phyloP scores from a whole-genome alignment of 2,888 invertebrate species.

The Noctua fimbriata region DNA sequence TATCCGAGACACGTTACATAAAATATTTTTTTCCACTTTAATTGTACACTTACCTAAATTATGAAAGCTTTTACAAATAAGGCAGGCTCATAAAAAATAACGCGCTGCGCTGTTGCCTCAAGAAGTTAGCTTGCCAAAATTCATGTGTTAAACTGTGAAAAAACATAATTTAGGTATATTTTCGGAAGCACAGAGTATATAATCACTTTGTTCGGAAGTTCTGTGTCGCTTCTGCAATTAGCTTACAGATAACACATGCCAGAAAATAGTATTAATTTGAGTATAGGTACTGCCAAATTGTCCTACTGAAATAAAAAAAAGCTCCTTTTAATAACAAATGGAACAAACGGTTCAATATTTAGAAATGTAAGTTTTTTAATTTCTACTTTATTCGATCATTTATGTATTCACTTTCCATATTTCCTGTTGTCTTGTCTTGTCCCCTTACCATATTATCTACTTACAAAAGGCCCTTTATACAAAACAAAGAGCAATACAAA shows the following conservation, averaged over 20 bases:
- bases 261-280: not conserved
- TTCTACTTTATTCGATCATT: not conserved
- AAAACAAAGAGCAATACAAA: conserved; percentile 9
- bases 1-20: not conserved
- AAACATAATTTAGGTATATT: not conserved
- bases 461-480: not conserved
- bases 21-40: not conserved
- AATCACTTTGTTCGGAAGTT: not conserved
- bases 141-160: conserved; percentile 1
- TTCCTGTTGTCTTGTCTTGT: conserved; percentile 1
- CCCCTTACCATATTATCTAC: not conserved
- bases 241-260: not conserved
- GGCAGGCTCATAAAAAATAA: not conserved
- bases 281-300: not conserved
- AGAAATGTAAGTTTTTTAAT: not conserved
- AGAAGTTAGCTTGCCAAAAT: not conserved
- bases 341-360: not conserved
- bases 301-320: not conserved
- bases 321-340: not conserved
- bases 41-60: not conserved
- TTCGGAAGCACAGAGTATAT: not conserved
- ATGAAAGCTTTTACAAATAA: conserved; percentile 14
- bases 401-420: not conserved
- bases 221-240: too few species aligned
- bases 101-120: not conserved